phyloP scores from a whole-genome alignment of 1,140 invertebrate species.

The Periplaneta americana region DNA sequence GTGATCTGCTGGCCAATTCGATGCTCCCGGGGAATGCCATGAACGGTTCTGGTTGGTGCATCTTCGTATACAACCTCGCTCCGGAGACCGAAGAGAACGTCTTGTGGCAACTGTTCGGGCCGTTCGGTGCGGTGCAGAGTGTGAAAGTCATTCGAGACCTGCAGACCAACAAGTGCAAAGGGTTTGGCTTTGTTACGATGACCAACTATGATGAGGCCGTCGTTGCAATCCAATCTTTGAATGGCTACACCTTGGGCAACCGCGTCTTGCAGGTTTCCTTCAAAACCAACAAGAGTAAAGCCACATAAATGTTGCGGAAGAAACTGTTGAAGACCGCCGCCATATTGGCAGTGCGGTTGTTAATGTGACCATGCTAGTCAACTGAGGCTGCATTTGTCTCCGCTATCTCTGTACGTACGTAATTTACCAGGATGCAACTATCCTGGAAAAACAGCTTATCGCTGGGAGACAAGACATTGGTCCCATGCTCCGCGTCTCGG shows the following conservation, averaged over 20 bases:
- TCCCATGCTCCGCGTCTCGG: not conserved
- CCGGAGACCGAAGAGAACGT: constrained; percentile 98
- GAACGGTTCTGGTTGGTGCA: constrained; percentile 90
- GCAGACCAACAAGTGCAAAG: constrained; percentile 98
- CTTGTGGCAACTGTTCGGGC: constrained; percentile 97
- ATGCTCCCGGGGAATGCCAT: constrained; percentile 78
- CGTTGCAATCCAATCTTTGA: constrained; percentile 94
- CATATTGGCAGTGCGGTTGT: constrained; percentile 21
- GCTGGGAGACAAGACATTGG: not conserved
- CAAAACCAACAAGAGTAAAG: constrained; percentile 92
- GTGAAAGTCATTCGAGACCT: constrained; percentile 97
- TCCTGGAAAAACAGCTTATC: not conserved
- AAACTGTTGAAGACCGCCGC: constrained; percentile 22
- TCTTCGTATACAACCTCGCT: constrained; percentile 98
- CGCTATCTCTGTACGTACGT: not conserved
- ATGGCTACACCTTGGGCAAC: constrained; percentile 96
- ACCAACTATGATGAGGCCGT: constrained; percentile 98
- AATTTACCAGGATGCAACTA: not conserved
- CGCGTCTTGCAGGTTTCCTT: constrained; percentile 97
- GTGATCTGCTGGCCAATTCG: constrained; percentile 82
- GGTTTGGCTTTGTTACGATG: constrained; percentile 99
- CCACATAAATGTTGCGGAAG: constrained; percentile 55
- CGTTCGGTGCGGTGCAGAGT: constrained; percentile 97
- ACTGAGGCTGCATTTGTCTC: constrained; percentile 20
- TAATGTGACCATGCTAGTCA: constrained; percentile 25